Conservation (phyloP, 1,140 invertebrate species). For the Triops cancriformis region DNA sequence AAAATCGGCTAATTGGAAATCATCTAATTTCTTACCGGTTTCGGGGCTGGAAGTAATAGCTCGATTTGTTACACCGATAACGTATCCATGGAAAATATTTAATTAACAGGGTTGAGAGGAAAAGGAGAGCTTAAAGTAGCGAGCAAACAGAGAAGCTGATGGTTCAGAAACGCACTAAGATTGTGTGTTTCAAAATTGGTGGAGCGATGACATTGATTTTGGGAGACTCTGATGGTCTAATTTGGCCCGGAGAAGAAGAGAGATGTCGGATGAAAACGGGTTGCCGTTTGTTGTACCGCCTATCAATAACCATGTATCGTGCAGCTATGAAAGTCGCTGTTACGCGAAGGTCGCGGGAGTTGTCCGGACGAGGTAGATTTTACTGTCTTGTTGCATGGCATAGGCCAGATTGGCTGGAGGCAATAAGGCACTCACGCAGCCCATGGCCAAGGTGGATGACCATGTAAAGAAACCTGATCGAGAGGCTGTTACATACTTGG, state of each 20-base stretch:
- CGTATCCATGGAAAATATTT: too few relatives aligned
- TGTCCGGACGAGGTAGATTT: conserved; percentile 3
- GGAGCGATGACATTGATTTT: too few relatives aligned
- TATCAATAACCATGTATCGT: conserved; percentile 11
- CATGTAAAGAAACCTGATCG: conserved; percentile 13
- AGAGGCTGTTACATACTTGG: conserved; percentile 6
- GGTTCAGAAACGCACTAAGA: too few relatives aligned
- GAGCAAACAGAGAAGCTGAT: too few relatives aligned
- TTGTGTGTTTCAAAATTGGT: too few relatives aligned
- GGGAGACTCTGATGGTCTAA: background rate
- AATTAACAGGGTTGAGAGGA: too few relatives aligned
- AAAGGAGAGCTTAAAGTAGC: too few relatives aligned
- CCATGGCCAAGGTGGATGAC: conserved; percentile 2
- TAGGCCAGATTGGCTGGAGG: background rate
- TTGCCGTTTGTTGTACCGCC: background rate
- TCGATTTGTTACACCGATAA: too few relatives aligned
- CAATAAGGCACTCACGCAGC: conserved; percentile 8
- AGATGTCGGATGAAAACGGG: background rate
- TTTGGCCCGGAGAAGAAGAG: background rate
- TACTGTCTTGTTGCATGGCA: conserved; percentile 7
- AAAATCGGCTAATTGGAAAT: too few relatives aligned
- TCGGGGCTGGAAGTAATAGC: too few relatives aligned
- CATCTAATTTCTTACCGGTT: too few relatives aligned
- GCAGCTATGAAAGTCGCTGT: conserved; percentile 9
- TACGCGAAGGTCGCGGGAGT: conserved; percentile 3